phyloP scores from a whole-genome alignment of 2,113 vertebrate genomes.

The Pristiophorus japonicus region DNA sequence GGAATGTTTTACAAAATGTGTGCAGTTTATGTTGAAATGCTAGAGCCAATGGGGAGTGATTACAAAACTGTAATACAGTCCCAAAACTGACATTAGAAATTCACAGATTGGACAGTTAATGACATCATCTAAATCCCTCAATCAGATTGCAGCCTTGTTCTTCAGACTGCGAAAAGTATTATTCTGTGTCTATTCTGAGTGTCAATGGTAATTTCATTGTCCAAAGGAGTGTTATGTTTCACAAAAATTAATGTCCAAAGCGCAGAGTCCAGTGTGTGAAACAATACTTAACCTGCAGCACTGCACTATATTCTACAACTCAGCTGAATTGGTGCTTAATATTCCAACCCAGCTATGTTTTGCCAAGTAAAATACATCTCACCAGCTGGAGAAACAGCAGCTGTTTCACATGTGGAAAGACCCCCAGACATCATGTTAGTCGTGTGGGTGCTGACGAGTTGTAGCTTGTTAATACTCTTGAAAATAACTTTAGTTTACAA shows the following conservation, averaged over 20 bases:
- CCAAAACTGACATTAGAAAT: conserved; percentile 7
- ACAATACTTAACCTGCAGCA: conserved; percentile 9
- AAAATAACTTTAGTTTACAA: no score
- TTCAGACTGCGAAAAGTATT: background rate
- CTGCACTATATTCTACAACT: background rate
- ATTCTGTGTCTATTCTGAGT: background rate
- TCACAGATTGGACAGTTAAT: conserved; percentile 1
- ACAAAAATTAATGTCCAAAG: background rate
- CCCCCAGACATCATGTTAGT: background rate
- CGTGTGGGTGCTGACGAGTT: background rate
- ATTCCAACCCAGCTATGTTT: background rate
- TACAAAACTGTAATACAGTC: background rate
- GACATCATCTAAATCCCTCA: background rate
- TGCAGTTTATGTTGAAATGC: background rate
- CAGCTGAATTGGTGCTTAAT: background rate
- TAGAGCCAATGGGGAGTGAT: background rate
- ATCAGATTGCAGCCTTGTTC: background rate
- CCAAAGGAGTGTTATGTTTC: background rate
- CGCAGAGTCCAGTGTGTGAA: background rate
- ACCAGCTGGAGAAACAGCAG: conserved; percentile 19
- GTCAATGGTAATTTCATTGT: conserved; percentile 10
- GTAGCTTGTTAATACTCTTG: background rate
- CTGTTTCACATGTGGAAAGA: background rate
- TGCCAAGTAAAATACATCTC: conserved; percentile 19
- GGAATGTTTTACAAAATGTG: background rate